Conservation (phyloP, 2,113 vertebrate genomes). For the Poeciliopsis turrubarensis region DNA sequence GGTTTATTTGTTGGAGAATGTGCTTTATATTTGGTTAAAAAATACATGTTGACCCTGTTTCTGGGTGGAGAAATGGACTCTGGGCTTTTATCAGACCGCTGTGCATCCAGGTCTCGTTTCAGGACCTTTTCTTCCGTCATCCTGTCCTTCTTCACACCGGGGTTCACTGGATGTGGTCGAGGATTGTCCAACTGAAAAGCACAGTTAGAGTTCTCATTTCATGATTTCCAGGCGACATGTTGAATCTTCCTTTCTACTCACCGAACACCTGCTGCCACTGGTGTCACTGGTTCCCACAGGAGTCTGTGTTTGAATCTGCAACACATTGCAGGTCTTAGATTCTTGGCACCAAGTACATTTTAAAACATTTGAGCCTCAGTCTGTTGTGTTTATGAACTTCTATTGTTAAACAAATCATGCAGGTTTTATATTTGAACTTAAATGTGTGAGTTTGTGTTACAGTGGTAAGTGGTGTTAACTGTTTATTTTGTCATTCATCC, state of each 20-base stretch:
- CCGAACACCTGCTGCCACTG: not conserved
- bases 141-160: not conserved
- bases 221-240: not conserved
- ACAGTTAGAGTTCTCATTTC: not conserved
- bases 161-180: not conserved
- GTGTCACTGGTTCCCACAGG: not conserved
- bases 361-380: not conserved
- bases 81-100: not conserved
- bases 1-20: not conserved
- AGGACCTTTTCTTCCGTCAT: not conserved
- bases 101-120: not conserved
- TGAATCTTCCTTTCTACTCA: not conserved
- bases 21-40: not conserved
- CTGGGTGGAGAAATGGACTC: accelerated
- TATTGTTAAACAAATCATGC: too few relatives aligned
- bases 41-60: not conserved
- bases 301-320: not conserved
- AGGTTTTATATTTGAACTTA: too few relatives aligned
- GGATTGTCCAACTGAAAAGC: not conserved
- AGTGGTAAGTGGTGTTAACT: too few relatives aligned
- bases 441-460: too few relatives aligned
- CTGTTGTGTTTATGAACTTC: too few relatives aligned
- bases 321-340: not conserved
- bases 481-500: too few relatives aligned
- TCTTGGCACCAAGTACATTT: too few relatives aligned